Conservation (phyloP, 1,140 invertebrate genomes). For the Coboldia fuscipes region DNA sequence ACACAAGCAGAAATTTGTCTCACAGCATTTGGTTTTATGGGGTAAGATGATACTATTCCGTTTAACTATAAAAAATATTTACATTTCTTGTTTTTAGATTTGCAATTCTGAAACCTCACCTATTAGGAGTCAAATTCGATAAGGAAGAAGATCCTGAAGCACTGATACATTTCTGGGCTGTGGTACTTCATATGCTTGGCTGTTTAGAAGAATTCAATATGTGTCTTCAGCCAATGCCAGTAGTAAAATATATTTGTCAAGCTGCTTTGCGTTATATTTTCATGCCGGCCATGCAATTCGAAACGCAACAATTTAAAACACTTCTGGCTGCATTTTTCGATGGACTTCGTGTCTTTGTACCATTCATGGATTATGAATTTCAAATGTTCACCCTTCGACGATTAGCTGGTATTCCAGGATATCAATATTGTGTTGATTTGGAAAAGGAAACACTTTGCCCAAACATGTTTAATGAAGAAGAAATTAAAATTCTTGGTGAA, state of each 20-base stretch:
- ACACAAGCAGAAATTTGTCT: constrained; percentile 56
- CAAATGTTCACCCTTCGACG: constrained; percentile 1
- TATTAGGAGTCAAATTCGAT: constrained; percentile 30
- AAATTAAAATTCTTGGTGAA: no score
- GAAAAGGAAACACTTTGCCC: neutral
- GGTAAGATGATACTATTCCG: constrained; percentile 12
- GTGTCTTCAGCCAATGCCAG: neutral
- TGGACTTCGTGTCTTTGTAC: neutral
- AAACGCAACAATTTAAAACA: constrained; percentile 2
- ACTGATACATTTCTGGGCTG: constrained; percentile 59
- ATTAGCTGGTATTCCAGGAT: constrained; percentile 1
- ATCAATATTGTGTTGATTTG: constrained; percentile 3
- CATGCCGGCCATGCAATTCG: constrained; percentile 1
- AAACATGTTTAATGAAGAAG: neutral
- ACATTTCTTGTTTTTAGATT: constrained; percentile 13
- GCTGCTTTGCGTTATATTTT: constrained; percentile 2
- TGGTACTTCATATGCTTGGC: constrained; percentile 52
- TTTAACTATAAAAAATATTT: neutral
- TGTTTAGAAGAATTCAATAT: constrained; percentile 31
- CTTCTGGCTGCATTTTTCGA: neutral
- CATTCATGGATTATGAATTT: constrained; percentile 1
- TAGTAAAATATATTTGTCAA: neutral
- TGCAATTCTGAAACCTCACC: constrained; percentile 32
- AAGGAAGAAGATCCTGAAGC: constrained; percentile 35
- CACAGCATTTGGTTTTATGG: constrained; percentile 65